Conservation (phyloP, 2,888 invertebrate genomes). For the Dynastes grantii region DNA sequence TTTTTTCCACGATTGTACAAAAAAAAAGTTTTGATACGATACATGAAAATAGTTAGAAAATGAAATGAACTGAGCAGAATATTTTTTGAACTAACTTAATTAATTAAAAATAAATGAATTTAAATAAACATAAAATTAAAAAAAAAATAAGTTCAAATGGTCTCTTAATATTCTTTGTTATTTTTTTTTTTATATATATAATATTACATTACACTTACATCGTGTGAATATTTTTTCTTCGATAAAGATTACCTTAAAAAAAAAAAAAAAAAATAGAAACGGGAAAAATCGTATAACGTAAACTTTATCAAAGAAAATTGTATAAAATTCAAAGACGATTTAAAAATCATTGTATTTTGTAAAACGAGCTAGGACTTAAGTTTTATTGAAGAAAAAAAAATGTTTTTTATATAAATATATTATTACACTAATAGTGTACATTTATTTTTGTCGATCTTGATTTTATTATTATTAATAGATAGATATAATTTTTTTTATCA, state of each 20-base stretch:
- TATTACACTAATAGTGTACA: slow-evolving; percentile 60
- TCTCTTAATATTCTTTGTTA: slow-evolving; percentile 56
- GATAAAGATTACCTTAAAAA: neutral
- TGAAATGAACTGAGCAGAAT: slow-evolving; percentile 55
- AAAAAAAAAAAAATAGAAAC: too few species aligned
- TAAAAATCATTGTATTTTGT: slow-evolving; percentile 1
- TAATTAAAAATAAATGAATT: slow-evolving; percentile 8
- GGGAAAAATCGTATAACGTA: too few species aligned
- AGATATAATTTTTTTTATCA: neutral
- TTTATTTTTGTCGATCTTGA: slow-evolving; percentile 55
- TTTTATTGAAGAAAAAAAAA: slow-evolving; percentile 5
- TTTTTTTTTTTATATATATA: slow-evolving; percentile 45
- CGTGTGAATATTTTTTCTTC: too few species aligned
- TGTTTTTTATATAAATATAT: slow-evolving; percentile 41
- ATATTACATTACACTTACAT: neutral
- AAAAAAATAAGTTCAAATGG: slow-evolving; percentile 52
- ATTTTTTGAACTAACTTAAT: slow-evolving; percentile 48
- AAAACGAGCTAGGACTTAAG: neutral
- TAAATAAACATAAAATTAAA: slow-evolving; percentile 39
- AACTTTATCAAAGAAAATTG: neutral
- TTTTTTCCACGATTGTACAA: neutral
- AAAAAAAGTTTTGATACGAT: neutral
- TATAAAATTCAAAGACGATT: neutral
- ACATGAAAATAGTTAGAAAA: neutral
- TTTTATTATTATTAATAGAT: slow-evolving; percentile 39